Conservation (phyloP, 2,888 invertebrate species). For the Melolontha melolontha region DNA sequence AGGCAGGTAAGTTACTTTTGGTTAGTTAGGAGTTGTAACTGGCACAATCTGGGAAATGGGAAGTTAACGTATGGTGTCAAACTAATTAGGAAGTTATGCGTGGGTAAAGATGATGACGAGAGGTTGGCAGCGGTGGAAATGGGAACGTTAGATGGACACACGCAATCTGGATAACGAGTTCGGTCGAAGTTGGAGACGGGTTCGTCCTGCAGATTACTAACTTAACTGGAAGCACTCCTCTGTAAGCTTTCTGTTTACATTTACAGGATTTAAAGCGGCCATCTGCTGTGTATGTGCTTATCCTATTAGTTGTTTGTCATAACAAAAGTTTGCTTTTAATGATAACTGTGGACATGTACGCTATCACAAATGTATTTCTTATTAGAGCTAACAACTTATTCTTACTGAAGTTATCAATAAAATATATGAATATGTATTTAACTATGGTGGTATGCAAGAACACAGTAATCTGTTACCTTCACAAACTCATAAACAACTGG, state of each 20-base stretch:
- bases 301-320: too few relatives aligned
- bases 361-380: too few relatives aligned
- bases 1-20: slow-evolving; percentile 29
- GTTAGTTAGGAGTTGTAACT: slow-evolving; percentile 32
- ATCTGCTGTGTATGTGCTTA: too few relatives aligned
- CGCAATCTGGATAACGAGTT: slow-evolving; percentile 33
- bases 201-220: slow-evolving; percentile 19
- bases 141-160: slow-evolving; percentile 19
- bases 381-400: too few relatives aligned
- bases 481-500: too few relatives aligned
- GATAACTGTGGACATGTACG: too few relatives aligned
- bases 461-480: too few relatives aligned
- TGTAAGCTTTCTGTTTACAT: slow-evolving; percentile 15
- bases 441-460: too few relatives aligned
- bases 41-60: slow-evolving; percentile 42
- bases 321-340: too few relatives aligned
- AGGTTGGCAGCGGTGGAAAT: slow-evolving; percentile 19
- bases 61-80: slow-evolving; percentile 59
- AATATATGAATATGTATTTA: too few relatives aligned
- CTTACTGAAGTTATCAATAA: too few relatives aligned
- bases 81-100: slow-evolving; percentile 59
- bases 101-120: slow-evolving; percentile 14
- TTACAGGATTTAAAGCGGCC: neutral
- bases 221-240: slow-evolving; percentile 1
- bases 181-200: slow-evolving; percentile 21